Evolutionary conservation across 1,140 invertebrate species (phyloP).

Genomic region (Penaeus japonicus): DNA sequence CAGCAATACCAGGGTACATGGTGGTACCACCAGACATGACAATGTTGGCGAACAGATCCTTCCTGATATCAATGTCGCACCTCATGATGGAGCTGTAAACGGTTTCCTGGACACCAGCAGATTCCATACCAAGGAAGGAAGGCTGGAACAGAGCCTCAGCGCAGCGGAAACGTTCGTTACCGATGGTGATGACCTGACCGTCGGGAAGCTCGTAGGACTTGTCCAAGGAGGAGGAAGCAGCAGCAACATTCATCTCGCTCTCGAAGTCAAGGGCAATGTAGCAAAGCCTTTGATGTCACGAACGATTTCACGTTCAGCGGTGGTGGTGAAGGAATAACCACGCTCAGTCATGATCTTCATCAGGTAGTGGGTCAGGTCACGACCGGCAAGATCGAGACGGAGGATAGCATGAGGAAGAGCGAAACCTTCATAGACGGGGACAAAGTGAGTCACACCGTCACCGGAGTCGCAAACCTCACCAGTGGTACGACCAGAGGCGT

Average conservation of each 20-base stretch:
- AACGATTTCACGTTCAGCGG: too few species aligned
- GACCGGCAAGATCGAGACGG: too few species aligned
- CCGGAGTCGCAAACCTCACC: too few species aligned
- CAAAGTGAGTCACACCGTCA: too few species aligned
- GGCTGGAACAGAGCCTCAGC: slow-evolving; percentile 77
- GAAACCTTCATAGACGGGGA: too few species aligned
- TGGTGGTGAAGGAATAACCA: too few species aligned
- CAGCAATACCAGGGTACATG: slow-evolving; percentile 72
- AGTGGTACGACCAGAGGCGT: too few species aligned
- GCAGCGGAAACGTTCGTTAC: slow-evolving; percentile 25
- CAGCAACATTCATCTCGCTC: slow-evolving; percentile 83
- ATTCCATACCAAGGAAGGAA: slow-evolving; percentile 86
- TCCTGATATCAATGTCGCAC: slow-evolving; percentile 68
- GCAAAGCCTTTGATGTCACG: too few species aligned
- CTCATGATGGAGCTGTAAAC: slow-evolving; percentile 73
- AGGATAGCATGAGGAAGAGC: too few species aligned
- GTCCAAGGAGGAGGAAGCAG: slow-evolving; percentile 87
- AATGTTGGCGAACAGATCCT: slow-evolving; percentile 84
- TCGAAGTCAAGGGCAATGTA: slow-evolving; percentile 20
- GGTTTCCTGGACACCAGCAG: slow-evolving; percentile 82
- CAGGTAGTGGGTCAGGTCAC: too few species aligned
- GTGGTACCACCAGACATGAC: slow-evolving; percentile 73
- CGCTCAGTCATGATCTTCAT: too few species aligned
- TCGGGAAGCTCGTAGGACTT: slow-evolving; percentile 82
- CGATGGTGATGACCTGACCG: slow-evolving; percentile 31